Evolutionary conservation across 2,888 invertebrate genomes (phyloP), one percentile per base, ranked within the genome.

Genomic region (Hydriomena furcata): DNA sequence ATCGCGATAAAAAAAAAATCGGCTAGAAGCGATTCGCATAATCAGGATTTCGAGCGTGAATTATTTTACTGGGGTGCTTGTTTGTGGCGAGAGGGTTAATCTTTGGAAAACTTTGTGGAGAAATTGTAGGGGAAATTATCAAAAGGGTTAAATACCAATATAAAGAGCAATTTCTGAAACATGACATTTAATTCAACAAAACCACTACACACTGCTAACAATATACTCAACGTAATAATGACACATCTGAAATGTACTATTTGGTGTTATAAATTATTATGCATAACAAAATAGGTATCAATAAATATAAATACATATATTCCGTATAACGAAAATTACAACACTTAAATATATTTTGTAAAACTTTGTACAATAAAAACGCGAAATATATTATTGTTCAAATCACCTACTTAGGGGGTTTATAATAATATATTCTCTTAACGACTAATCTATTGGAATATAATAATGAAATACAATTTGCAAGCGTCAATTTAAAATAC

Each of bases 161-260:
- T 51, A 51, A 61, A 64, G 65, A 52, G 57, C 36, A 43, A 45
- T 35, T 55, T 76, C 82, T 69, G 71, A 83, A 89, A 89, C 84
- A 84, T 84, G 80, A 89, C 88, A 87, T 89, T 89, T 89, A 53
- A 86, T 85, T 87, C 81, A 89, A 89, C 88, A 85, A 85, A 89
- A 87, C 70, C 65, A 76, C 89, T 89, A 88, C 84, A 84, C 83
- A 85, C 74, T 69, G 76, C 73, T 80, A 81, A 85, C 77, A 34
- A 37, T 32, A 73, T 78, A 73, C 64, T 68, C 76, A 73, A 79
- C 76, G 78, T 73, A 80, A 76, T 79, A 75, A 72, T 71, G 76
- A 82, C 70, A 79, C 71, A 78, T 80, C 66, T 78, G 74, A 78
- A 82, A 84, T 81, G 84, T 87, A 86, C 83, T 79, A 81, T 80